These are phyloP conservation scores for Erannis defoliaria DNA, from an alignment of 2,888 invertebrate species.

Conservation along the genomic window DNA sequence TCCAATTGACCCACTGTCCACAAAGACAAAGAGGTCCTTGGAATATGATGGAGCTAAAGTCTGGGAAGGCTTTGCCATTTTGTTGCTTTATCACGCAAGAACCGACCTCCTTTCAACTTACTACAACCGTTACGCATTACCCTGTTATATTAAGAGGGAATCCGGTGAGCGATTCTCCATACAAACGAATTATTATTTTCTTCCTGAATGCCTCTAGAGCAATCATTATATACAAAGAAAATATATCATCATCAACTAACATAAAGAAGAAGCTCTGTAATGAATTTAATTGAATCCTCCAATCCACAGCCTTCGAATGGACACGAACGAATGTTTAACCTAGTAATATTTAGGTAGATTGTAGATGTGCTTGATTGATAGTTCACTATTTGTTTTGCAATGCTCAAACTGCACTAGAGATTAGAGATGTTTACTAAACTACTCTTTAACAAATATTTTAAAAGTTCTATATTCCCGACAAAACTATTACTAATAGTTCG, in stretches of 20 bases:
- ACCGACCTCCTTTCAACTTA: too few relatives aligned
- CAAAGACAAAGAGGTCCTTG: slow-evolving; percentile 21
- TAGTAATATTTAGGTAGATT: slow-evolving; percentile 2
- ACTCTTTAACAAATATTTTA: too few relatives aligned
- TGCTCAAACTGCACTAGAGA: neutral
- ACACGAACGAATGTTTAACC: slow-evolving; percentile 27
- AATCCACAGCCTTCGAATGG: slow-evolving; percentile 16
- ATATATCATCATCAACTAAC: slow-evolving; percentile 1
- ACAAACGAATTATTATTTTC: too few relatives aligned
- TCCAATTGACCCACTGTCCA: slow-evolving; percentile 32
- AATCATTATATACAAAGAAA: too few relatives aligned
- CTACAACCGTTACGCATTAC: too few relatives aligned
- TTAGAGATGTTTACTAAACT: neutral
- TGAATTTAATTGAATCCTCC: slow-evolving; percentile 24
- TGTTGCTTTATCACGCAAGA: too few relatives aligned
- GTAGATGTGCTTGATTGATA: slow-evolving; percentile 31
- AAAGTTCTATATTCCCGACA: too few relatives aligned
- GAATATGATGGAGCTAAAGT: neutral
- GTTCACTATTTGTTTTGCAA: slow-evolving; percentile 35
- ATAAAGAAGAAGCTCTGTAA: slow-evolving; percentile 19
- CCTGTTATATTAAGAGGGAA: too few relatives aligned
- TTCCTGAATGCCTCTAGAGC: too few relatives aligned
- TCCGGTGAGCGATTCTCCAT: too few relatives aligned
- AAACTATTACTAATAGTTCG: too few relatives aligned
- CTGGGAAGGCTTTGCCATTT: too few relatives aligned